These are phyloP conservation scores for Suricata suricatta DNA, from an alignment of 2,113 vertebrate species.

Conservation along the genomic window DNA sequence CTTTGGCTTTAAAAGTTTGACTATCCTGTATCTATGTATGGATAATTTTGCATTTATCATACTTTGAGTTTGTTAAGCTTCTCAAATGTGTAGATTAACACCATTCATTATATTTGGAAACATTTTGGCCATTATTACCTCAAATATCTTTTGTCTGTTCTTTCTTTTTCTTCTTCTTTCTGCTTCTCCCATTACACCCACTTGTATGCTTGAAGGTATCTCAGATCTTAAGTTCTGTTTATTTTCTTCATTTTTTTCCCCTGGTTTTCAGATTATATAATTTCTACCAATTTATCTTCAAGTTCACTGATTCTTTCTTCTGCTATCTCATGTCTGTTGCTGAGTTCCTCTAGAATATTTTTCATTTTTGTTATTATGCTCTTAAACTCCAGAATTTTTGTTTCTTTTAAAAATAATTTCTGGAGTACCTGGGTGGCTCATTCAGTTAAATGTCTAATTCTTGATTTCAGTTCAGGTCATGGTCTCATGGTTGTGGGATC, in stretches of 20 bases:
- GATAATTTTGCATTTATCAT: background rate
- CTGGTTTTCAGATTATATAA: background rate
- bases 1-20: background rate
- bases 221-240: background rate
- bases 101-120: background rate
- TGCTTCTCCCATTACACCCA: background rate
- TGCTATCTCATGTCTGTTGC: background rate
- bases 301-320: background rate
- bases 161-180: background rate
- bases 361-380: background rate
- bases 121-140: background rate
- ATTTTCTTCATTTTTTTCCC: background rate
- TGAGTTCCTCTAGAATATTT: background rate
- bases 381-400: constrained; percentile 14
- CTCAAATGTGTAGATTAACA: background rate
- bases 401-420: constrained; percentile 14
- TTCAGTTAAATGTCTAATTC: too few relatives aligned
- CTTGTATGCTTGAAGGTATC: background rate
- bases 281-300: background rate
- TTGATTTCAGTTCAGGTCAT: too few relatives aligned
- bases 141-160: background rate
- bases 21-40: background rate
- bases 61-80: background rate
- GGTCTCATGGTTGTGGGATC: too few relatives aligned
- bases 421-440: too few relatives aligned